Base-by-base conservation (phyloP, 1,140 invertebrate species). In the Dryas iulia region DNA sequence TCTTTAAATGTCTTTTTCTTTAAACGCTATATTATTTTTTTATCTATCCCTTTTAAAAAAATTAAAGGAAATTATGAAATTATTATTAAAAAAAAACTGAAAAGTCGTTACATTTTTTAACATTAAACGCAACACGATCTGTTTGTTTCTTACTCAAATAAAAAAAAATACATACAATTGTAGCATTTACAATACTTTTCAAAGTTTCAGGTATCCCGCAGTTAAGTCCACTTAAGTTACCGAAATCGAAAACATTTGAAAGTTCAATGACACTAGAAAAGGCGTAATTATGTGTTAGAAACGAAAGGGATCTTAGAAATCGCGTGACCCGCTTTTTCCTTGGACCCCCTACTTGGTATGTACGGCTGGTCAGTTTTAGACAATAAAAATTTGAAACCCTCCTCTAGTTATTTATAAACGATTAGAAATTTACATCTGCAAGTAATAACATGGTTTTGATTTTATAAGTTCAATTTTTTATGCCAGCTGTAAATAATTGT, bases 331-430 rank as follows among this genome's bases (percentile, higher is more conserved):
- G 73, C 77, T 86, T 88, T 71, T 81, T 83, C 82, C 75, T 79
- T 72, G 71, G 77, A 76, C 83, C 84, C 86, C 85, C 82, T 76
- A 73, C 74, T 61, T 72, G 21, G 76, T 73, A 71, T 26, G 56
- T 79, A 83, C 83, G 83, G 73, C 83, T 87, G 89, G 89, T 91
- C 89, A 91, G 89, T 89, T 82, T 65, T 74, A 89, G 77, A 91
- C 86, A 89, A 90, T 82, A 56, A 60, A 57, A 63, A 56, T 66
- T 31, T 59, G 62, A 56, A 31, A 35, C 69, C 69, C 56, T 71
- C 56, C 31, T 56, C 59, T 59, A 53, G 18, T 53, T 56, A 28
- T 47, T 54, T 72, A 39, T 63, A 58, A 74, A 68, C 65, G 54
- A 65, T 73, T 73, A 70, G 63, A 74, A n/a, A 72, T 68, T 73